These are phyloP conservation scores for Aporophyla nigra DNA, from an alignment of 2,888 invertebrate species.

Conservation along the genomic window DNA sequence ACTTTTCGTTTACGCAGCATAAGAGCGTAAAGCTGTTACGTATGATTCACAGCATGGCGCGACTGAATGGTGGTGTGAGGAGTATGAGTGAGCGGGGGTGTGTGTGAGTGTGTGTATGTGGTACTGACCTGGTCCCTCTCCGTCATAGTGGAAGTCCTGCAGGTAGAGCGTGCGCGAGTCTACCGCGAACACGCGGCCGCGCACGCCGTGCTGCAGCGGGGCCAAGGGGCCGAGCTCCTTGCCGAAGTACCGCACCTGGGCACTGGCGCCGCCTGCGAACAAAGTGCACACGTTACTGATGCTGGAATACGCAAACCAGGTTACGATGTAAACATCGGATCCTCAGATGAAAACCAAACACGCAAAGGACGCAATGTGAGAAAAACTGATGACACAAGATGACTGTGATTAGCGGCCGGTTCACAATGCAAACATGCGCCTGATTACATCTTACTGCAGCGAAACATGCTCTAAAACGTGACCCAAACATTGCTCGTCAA, in stretches of 20 bases:
- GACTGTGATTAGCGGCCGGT: not conserved
- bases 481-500: not conserved
- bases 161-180: conserved; percentile 96
- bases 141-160: conserved; percentile 97
- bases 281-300: not conserved
- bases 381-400: not conserved
- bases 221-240: conserved; percentile 94
- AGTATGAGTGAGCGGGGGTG: not conserved
- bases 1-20: too few relatives aligned
- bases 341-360: not conserved
- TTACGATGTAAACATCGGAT: not conserved
- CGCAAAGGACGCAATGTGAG: not conserved
- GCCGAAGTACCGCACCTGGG: conserved; percentile 92
- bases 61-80: not conserved
- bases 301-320: not conserved
- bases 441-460: conserved; percentile 16
- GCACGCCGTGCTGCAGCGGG: conserved; percentile 95
- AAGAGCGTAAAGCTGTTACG: not conserved
- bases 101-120: not conserved
- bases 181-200: conserved; percentile 96
- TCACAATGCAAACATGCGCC: not conserved
- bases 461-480: not conserved
- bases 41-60: not conserved
- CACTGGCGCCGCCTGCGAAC: conserved; percentile 49
- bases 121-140: conserved; percentile 95